These are phyloP conservation scores for Monochamus alternatus DNA, from an alignment of 2,888 invertebrate species.

Conservation along the genomic window DNA sequence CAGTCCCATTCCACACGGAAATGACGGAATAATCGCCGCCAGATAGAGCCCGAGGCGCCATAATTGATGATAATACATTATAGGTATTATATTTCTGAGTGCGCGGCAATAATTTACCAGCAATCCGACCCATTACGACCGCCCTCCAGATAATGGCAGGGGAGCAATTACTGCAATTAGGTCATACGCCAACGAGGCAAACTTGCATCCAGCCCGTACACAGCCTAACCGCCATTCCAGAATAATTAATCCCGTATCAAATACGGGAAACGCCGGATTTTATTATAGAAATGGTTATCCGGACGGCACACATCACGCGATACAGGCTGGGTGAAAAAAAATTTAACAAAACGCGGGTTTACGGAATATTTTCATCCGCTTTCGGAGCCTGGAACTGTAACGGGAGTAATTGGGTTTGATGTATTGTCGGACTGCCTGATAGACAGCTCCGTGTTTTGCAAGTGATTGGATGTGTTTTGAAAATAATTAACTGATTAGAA, in stretches of 20 bases:
- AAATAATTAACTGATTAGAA: constrained; percentile 1
- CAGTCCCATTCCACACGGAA: background rate
- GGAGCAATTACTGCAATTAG: constrained; percentile 33
- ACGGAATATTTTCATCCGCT: constrained; percentile 2
- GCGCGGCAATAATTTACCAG: constrained; percentile 9
- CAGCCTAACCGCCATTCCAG: constrained; percentile 2
- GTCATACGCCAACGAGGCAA: constrained; percentile 16
- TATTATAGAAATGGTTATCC: background rate
- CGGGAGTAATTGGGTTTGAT: background rate
- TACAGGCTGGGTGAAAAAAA: background rate
- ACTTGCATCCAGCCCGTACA: constrained; percentile 8
- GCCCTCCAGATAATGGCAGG: constrained; percentile 18
- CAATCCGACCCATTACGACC: constrained; percentile 13
- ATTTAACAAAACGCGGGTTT: background rate
- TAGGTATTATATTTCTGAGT: constrained; percentile 7
- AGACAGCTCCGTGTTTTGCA: background rate
- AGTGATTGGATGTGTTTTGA: background rate
- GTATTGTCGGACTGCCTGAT: background rate
- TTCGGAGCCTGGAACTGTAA: background rate
- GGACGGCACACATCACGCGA: background rate
- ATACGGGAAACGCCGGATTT: background rate
- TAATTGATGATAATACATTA: background rate
- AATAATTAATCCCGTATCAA: constrained; percentile 24
- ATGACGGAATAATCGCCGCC: background rate
- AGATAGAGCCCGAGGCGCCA: background rate